Percentiles rank a stretch among this genome's conserved stretches.
phyloP scores from a whole-genome alignment of 2,797 vertebrate species.

The Synaphobranchus kaupii region DNA sequence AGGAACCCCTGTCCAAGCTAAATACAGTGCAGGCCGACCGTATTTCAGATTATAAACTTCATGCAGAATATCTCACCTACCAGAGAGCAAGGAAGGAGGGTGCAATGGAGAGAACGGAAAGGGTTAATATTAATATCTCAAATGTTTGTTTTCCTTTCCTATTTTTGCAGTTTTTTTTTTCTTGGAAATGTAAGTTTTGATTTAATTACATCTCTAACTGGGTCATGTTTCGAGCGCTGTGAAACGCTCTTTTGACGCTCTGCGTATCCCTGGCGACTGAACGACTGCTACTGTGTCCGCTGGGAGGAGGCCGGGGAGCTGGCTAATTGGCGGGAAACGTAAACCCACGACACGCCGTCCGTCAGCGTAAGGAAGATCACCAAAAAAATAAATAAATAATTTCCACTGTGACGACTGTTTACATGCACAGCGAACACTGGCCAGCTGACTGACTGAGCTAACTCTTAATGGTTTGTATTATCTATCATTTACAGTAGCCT shows the following conservation, averaged over 20 bases:
- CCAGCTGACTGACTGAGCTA: too few species aligned
- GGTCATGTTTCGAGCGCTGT: slow-evolving; percentile 58
- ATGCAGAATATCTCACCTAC: slow-evolving; percentile 68
- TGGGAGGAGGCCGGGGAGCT: not conserved
- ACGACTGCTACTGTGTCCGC: slow-evolving; percentile 27
- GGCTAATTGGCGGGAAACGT: slow-evolving; percentile 1
- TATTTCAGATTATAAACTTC: slow-evolving; percentile 64
- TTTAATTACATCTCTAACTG: slow-evolving; percentile 66
- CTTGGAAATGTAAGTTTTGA: slow-evolving; percentile 58
- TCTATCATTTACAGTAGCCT: too few species aligned
- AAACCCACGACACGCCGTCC: too few species aligned
- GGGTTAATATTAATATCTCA: slow-evolving; percentile 62
- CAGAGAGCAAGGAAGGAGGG: not conserved
- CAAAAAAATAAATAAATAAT: too few species aligned
- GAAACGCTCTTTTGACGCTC: slow-evolving; percentile 42
- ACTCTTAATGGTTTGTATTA: too few species aligned
- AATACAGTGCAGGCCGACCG: slow-evolving; percentile 63
- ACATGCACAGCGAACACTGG: too few species aligned
- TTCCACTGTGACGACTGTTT: too few species aligned
- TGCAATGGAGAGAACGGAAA: not conserved
- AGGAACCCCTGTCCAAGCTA: slow-evolving; percentile 65
- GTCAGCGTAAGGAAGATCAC: too few species aligned
- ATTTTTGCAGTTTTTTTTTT: slow-evolving; percentile 43
- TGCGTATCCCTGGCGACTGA: slow-evolving; percentile 48
- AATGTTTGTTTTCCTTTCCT: slow-evolving; percentile 45